A percentile compares a stretch with the other conserved stretches of the same genome.
phyloP scores from a whole-genome alignment of 2,888 invertebrate species.

The Ophioninae sp. region DNA sequence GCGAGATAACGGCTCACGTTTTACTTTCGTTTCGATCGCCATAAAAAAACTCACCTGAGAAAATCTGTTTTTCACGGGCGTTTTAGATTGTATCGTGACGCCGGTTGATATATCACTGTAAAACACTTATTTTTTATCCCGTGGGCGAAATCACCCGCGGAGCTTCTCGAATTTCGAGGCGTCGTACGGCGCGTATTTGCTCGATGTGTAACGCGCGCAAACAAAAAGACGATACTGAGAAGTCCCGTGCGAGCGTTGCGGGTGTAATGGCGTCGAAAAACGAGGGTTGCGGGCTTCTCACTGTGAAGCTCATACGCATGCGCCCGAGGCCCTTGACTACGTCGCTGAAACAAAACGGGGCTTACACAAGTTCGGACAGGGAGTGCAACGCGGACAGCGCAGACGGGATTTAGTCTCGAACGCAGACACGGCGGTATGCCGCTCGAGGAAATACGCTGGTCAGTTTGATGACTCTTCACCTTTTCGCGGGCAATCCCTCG shows the following conservation, averaged over 20 bases:
- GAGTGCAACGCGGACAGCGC: not conserved
- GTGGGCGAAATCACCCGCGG: not conserved
- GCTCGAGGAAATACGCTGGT: constrained; percentile 7
- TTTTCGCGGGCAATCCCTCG: not conserved
- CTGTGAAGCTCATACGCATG: not conserved
- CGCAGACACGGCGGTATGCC: constrained; percentile 30
- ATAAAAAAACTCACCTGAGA: constrained; percentile 36
- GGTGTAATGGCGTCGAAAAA: constrained; percentile 42
- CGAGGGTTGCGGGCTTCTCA: constrained; percentile 65
- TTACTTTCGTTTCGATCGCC: not conserved
- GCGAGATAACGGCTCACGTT: not conserved
- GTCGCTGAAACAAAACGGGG: constrained; percentile 74
- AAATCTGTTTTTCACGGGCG: constrained; percentile 32
- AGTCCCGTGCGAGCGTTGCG: constrained; percentile 30
- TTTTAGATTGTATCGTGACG: not conserved
- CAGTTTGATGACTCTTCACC: not conserved
- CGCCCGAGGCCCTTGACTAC: constrained; percentile 67
- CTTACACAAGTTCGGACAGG: constrained; percentile 63
- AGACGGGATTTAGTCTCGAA: constrained; percentile 66
- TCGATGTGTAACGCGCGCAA: constrained; percentile 4
- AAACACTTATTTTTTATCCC: constrained; percentile 11
- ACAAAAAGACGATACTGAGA: not conserved
- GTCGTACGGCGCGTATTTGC: not conserved
- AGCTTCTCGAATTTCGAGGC: not conserved
- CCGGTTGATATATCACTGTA: constrained; percentile 7